A percentile compares a stretch with the other conserved stretches of the same genome.
Conservation (phyloP, 1,140 invertebrate species). For the Holcopasites calliopsidis region DNA sequence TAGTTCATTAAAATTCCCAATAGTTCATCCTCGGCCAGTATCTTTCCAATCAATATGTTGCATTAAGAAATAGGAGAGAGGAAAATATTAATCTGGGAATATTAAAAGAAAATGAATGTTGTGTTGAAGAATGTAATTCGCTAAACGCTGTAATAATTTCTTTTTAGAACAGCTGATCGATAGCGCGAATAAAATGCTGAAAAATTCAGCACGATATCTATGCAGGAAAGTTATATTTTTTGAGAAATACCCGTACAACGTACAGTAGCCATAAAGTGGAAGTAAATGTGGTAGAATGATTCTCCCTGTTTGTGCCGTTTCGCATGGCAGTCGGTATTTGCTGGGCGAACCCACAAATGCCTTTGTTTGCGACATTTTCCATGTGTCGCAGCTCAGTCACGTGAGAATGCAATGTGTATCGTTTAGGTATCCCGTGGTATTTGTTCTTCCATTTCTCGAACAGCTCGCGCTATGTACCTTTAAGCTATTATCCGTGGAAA, state of each 20-base stretch:
- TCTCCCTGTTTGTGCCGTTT: background rate
- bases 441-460: slow-evolving; percentile 40
- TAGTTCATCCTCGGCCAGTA: background rate
- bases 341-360: background rate
- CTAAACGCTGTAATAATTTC: slow-evolving; percentile 11
- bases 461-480: slow-evolving; percentile 20
- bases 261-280: background rate
- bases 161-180: background rate
- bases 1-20: background rate
- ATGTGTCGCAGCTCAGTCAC: slow-evolving; percentile 44
- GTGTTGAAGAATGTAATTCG: background rate
- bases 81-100: background rate
- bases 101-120: background rate
- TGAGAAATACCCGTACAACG: background rate
- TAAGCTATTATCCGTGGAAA: slow-evolving; percentile 15
- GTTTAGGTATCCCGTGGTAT: slow-evolving; percentile 52
- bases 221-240: too few relatives aligned
- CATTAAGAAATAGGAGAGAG: background rate
- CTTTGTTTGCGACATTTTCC: slow-evolving; percentile 20
- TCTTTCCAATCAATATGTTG: background rate
- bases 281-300: background rate
- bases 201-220: too few relatives aligned
- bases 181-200: background rate
- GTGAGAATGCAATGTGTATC: slow-evolving; percentile 58
- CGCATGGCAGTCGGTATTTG: background rate